Evolutionary conservation across 2,113 vertebrate species (phyloP), one percentile per base, ranked within the genome.

Genomic region (Pandion haliaetus): DNA sequence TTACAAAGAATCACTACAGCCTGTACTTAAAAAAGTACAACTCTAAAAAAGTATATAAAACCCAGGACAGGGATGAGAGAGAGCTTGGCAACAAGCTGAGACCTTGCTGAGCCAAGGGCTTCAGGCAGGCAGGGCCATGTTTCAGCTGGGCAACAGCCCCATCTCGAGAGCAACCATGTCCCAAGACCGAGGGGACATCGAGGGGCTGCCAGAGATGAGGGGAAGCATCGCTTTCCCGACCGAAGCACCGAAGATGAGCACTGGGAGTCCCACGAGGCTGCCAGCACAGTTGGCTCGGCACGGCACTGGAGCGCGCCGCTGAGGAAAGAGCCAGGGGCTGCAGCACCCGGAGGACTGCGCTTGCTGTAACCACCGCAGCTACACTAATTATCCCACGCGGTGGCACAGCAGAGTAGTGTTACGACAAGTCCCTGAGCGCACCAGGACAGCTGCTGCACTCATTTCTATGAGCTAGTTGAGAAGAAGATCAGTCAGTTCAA

Each of bases 1-100:
- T 90, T 96, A 96, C 55, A 67, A 40, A 96, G 90, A 83, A 91
- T 65, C 71, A 78, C 93, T 95, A 96, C 82, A 74, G 78, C 67
- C 67, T 8, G 45, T 55, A 82, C 89, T 95, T 78, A 2, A 20
- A 83, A 71, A 97, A 96, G 92, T 93, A 96, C 82, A 82, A 67
- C 82, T 97, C 95, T 86, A 76, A 92, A 93, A 95, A 93, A 72
- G 70, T 85, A 90, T 93, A 97, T 80, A 97, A 97, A 97, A 94
- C 76, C 85, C 69, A 89, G 50, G 65, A 55, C 28, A 72, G 42
- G 81, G 80, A 57, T 6, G 32, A 95, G 50, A 91, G 26, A 65
- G 82, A 92, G 77, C 58, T 88, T 95, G 89, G 90, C 88, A 93
- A 82, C 38, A 49, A 54, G 44, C 74, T 14, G 9, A 89, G 44